Evolutionary conservation across 1,140 invertebrate genomes (phyloP), one percentile per base, ranked within the genome.

Genomic region (Zaprionus camerounensis): DNA sequence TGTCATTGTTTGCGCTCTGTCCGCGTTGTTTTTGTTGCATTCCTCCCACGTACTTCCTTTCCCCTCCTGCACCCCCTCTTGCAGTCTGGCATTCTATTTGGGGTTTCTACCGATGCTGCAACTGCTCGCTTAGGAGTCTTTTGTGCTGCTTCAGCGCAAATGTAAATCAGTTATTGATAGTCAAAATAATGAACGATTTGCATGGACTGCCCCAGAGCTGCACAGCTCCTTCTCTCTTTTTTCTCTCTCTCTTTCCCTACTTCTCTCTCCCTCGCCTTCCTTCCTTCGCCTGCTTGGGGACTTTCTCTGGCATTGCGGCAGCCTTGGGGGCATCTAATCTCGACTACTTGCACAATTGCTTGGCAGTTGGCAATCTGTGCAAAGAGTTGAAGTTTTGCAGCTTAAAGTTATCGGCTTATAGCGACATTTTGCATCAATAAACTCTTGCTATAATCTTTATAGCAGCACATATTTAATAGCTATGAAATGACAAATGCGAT

Each of bases 161-260:
- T 90, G 81, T 80, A 90, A 90, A 90, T 90, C 82, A 90, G 85
- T 85, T 85, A 90, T 90, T 90, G 85, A 90, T 90, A 85, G 71
- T 79, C 76, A 41, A 79, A 80, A 83, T 90, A 81, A 84, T 90
- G 81, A 81, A 81, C 78, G 76, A 80, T 90, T 85, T 81, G 80
- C 78, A 57, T 76, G 44, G 72, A 70, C 66, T 57, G 46, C 34
- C 65, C 9, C 51, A 57, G 49, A 65, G 49, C 20, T 38, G 5
- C 26, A 9, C 26, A 3, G 17, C 44, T 46, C 13, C 46, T 17
- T 3, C 22, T 24, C 31, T 36, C 15, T 49, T 15, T 15, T 17
- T 0, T 38, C 9, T 17, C 9, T 26, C 20, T 24, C 4, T 36
- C 28, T 11, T 31, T 24, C 46, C 20, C 20, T 22, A 2, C 20